Evolutionary conservation across 2,797 vertebrate species (phyloP), one percentile per base, ranked within the genome.

Genomic region (Ctenopoma kingsleyae): DNA sequence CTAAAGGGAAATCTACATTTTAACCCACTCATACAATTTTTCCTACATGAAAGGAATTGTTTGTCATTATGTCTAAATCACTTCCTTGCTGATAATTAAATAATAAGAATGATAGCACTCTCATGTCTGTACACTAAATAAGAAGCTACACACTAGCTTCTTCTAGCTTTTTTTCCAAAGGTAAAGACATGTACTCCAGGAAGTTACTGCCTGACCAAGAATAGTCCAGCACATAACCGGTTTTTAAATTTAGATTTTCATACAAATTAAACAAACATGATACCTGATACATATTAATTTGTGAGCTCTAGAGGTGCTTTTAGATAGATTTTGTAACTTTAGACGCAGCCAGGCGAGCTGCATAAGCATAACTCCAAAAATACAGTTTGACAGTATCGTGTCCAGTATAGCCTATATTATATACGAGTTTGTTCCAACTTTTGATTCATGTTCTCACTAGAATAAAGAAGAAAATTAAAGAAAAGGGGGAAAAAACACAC

Each of bases 1-100:
- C 52, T 25, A 11, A 35, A n/a, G 41, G 22, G 6, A 46, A 47
- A 40, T 68, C 38, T 32, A 49, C 46, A 61, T 40, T 58, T 58
- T 47, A 56, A 70, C 41, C 66, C 67, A 35, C 41, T n/a, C 57
- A 44, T 16, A 54, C 15, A 40, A 19, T n/a, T 16, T 5, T 13
- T 17, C 7, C 13, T 27, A 23, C 19, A 23, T 15, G 4, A 49
- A 53, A 3, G 3, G 15, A 44, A 30, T 8, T 1, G 22, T 10
- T 44, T 51, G 16, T 52, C 10, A 25, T 43, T 46, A 36, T 48
- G 36, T 10, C 4, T 57, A 2, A 3, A 23, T 32, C 20, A 15
- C 16, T 51, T 55, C 46, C 35, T 19, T 52, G 20, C 40, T 20
- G 15, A 25, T 19, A 25, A 30, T 60, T 38, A 55, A 25, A 51